Evolutionary conservation across 1,140 invertebrate genomes (phyloP).

Genomic region (Belonocnema kinseyi): DNA sequence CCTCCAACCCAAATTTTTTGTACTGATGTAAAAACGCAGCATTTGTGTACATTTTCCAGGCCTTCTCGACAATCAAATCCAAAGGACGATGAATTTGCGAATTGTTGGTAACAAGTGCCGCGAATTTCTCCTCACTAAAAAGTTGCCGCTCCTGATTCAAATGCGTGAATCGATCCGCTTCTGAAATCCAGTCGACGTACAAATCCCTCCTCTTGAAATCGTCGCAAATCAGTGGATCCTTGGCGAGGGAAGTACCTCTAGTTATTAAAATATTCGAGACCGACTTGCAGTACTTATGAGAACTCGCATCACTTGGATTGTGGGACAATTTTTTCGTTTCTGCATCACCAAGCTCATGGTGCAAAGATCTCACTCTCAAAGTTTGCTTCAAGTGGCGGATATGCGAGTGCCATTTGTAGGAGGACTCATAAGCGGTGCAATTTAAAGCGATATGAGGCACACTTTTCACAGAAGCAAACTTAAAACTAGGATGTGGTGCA

Average conservation of each 20-base stretch:
- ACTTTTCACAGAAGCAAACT: conserved; percentile 72
- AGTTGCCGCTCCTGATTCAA: conserved; percentile 69
- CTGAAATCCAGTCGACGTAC: conserved; percentile 71
- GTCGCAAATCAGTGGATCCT: conserved; percentile 53
- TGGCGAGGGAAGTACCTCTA: conserved; percentile 57
- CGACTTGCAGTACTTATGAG: conserved; percentile 58
- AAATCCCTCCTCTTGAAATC: conserved; percentile 62
- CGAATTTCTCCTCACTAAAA: conserved; percentile 71
- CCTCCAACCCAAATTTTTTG: conserved; percentile 72
- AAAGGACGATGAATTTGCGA: conserved; percentile 65
- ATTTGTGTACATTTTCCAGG: conserved; percentile 74
- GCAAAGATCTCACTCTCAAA: conserved; percentile 52
- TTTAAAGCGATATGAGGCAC: conserved; percentile 61
- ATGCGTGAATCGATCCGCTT: conserved; percentile 63
- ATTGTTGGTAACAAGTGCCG: conserved; percentile 73
- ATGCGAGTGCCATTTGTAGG: conserved; percentile 63
- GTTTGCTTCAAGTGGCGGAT: conserved; percentile 64
- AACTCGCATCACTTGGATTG: conserved; percentile 35
- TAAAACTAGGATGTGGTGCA: conserved; percentile 73
- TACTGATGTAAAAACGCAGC: conserved; percentile 78
- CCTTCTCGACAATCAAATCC: conserved; percentile 69
- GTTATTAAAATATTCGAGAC: conserved; percentile 71
- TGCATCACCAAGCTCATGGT: conserved; percentile 49
- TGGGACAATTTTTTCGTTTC: conserved; percentile 55
- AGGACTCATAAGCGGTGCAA: conserved; percentile 62